Base-by-base conservation (phyloP, 2,888 invertebrate genomes). In the Calameuta pallipes region DNA sequence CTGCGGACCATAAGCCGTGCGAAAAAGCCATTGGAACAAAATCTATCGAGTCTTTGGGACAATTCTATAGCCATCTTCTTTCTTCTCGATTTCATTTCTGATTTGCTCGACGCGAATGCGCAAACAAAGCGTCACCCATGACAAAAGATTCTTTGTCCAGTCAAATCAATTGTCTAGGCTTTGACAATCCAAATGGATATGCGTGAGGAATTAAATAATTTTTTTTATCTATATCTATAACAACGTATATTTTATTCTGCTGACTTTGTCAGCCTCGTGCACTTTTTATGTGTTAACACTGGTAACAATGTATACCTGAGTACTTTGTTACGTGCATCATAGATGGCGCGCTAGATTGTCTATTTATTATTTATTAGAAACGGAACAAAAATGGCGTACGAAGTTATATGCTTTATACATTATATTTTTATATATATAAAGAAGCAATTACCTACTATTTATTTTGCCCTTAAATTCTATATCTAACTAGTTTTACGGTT, bases 381-480 rank as follows among this genome's bases (percentile, higher is more conserved):
- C 23, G 9, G 56, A 23, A 56, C 23, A 23, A 9, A 9, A 9
- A 56, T 23, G 6, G 23, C 41, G 23, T 23, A 41, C 23, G 41
- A 15, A 41, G 15, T 41, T 41, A 41, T 41, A 41, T 23, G 15
- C 15, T 15, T 23, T 41, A 23, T 41, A 41, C 1, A 41, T 41
- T 41, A 15, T 41, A 41, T 1, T 41, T 41, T 41, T 23, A 6
- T 6, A 23, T 23, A 9, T 23, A 23, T 23, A 15, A 23, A 33
- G n/a, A 71, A 71, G 71, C 71, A 71, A 11, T 30, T 71, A 11
- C 71, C 9, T 34, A 23, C 36, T 23, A 74, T 74, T 74, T 74
- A 36, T 74, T 9, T 36, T 33, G 36, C 74, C 1, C 36, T 74
- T 74, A 74, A 74, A 71, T n/a, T 30, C 33, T 33, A 34, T 12